Conservation (phyloP, 2,113 vertebrate species). For the Arvicanthis niloticus region DNA sequence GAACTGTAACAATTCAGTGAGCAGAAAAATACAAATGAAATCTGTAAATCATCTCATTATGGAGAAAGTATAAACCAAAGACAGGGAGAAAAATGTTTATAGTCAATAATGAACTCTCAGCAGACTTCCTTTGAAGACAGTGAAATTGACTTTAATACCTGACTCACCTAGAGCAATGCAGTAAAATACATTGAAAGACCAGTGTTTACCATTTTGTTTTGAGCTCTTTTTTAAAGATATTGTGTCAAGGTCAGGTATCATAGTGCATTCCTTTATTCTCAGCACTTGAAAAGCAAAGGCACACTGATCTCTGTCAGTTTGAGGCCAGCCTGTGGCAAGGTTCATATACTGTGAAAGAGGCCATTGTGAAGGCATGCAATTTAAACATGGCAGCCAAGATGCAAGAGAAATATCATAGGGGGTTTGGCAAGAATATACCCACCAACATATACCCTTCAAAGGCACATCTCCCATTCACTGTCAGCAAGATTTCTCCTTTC, state of each 20-base stretch:
- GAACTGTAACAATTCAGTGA: background rate
- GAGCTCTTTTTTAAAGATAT: background rate
- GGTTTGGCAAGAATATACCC: background rate
- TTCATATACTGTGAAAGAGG: too few species aligned
- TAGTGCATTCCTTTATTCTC: background rate
- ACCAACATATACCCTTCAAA: background rate
- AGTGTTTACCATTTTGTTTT: background rate
- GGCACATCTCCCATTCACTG: background rate
- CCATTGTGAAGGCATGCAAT: too few species aligned
- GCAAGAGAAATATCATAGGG: background rate
- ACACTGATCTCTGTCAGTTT: background rate
- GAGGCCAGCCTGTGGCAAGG: background rate
- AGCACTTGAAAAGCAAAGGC: background rate
- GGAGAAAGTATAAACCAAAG: background rate
- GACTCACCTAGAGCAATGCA: background rate
- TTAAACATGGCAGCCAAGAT: background rate
- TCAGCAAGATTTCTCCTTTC: background rate
- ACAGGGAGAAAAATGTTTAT: background rate
- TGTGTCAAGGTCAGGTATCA: background rate
- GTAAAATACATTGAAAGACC: background rate
- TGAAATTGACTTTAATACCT: background rate
- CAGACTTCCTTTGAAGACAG: background rate
- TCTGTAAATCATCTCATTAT: background rate
- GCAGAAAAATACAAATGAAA: background rate
- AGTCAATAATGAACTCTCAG: background rate